These are phyloP conservation scores for Pseudoips prasinana DNA, from an alignment of 2,888 invertebrate species.

Conservation along the genomic window DNA sequence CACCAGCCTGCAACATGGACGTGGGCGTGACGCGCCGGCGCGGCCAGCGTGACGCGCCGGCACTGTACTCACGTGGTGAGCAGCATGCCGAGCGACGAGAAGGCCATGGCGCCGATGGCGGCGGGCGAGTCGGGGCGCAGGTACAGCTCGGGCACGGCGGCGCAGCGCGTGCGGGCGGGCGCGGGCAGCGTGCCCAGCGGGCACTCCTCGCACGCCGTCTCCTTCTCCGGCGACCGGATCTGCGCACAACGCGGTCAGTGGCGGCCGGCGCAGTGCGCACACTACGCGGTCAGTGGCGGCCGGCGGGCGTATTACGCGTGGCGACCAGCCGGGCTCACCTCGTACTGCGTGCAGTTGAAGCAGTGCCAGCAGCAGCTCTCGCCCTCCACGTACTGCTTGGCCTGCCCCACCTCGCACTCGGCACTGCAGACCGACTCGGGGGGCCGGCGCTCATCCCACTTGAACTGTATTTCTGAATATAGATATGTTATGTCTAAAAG, in stretches of 20 bases:
- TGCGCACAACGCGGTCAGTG: constrained; percentile 48
- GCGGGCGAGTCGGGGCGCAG: constrained; percentile 90
- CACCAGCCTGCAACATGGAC: constrained; percentile 77
- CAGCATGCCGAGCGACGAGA: constrained; percentile 91
- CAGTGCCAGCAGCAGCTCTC: constrained; percentile 98
- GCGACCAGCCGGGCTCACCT: constrained; percentile 37
- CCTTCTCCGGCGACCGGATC: constrained; percentile 90
- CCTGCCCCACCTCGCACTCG: constrained; percentile 93
- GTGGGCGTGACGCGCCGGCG: no score
- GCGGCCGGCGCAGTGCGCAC: no score
- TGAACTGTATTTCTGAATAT: constrained; percentile 89
- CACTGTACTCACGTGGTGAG: constrained; percentile 81
- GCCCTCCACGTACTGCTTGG: constrained; percentile 95
- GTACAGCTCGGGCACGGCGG: constrained; percentile 90
- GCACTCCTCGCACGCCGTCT: constrained; percentile 91
- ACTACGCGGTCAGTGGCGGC: no score
- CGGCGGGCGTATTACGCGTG: no score
- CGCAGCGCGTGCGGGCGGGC: constrained; percentile 86
- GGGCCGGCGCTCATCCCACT: constrained; percentile 87
- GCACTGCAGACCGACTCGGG: constrained; percentile 96
- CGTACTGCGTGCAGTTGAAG: constrained; percentile 79
- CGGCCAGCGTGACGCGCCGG: constrained; percentile 80
- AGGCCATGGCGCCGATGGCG: constrained; percentile 95
- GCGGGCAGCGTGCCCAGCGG: constrained; percentile 92
- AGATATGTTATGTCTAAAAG: not conserved